A percentile compares a stretch with the other conserved stretches of the same genome.
Evolutionary conservation across 2,797 vertebrate genomes (phyloP).

Genomic region (Clarias laeviceps): DNA sequence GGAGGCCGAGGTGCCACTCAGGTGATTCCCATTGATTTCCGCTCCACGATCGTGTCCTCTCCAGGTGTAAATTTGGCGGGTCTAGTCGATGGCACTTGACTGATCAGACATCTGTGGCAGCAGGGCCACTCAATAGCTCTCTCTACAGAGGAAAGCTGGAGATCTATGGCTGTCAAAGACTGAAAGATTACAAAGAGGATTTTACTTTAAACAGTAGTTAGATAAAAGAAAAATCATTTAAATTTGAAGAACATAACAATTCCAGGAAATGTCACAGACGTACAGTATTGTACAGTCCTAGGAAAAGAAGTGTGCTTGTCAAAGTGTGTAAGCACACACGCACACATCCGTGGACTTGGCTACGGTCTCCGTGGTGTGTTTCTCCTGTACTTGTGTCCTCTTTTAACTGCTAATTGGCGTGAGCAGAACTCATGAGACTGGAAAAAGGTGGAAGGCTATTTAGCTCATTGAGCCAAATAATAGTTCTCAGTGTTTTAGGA

Average conservation of each 20-base stretch:
- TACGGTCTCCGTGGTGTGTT: too few relatives aligned
- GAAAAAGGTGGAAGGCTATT: slow-evolving; percentile 67
- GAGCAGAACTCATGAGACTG: slow-evolving; percentile 34
- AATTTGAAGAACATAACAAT: not conserved
- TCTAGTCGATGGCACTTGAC: slow-evolving; percentile 62
- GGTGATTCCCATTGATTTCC: slow-evolving; percentile 66
- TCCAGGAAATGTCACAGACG: not conserved
- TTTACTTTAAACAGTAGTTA: slow-evolving; percentile 4
- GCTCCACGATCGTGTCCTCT: slow-evolving; percentile 57
- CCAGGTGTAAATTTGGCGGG: slow-evolving; percentile 63
- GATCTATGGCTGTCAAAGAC: slow-evolving; percentile 30
- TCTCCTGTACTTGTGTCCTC: slow-evolving; percentile 43
- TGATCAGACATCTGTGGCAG: slow-evolving; percentile 59
- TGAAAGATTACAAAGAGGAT: slow-evolving; percentile 41
- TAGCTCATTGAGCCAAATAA: slow-evolving; percentile 73
- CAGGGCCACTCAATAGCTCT: slow-evolving; percentile 56
- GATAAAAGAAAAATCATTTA: too few relatives aligned
- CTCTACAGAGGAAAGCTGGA: slow-evolving; percentile 47
- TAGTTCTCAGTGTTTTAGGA: slow-evolving; percentile 81
- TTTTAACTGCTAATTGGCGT: slow-evolving; percentile 62
- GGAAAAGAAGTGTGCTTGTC: not conserved
- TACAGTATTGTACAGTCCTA: not conserved
- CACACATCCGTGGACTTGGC: not conserved
- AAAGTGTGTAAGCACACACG: not conserved
- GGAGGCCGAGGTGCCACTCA: slow-evolving; percentile 61